Evolutionary conservation across 2,113 vertebrate genomes (phyloP), one percentile per base, ranked within the genome.

Genomic region (Brachyistius frenatus): DNA sequence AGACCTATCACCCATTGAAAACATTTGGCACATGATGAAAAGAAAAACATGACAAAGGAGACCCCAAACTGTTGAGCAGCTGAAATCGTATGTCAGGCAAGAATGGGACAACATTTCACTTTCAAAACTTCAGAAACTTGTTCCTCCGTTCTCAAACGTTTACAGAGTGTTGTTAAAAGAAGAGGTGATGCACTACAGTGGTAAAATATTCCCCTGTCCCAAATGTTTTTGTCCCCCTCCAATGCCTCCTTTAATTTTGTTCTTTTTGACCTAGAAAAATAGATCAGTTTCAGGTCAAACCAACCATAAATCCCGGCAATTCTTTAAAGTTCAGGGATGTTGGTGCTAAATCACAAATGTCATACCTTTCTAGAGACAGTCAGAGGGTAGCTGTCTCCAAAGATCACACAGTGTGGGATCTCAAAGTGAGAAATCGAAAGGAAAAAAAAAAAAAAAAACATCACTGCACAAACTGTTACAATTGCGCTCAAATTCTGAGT

Each of bases 381-480:
- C 79, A 98, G 88, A 0, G 98, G 97, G 80, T 94, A 99, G 44
- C 90, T 71, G 6, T 83, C 68, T 63, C 98, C 92, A 88, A 98
- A 99, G 13, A 94, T 70, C 3, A 99, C 6, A 2, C 97, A 97
- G 16, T 90, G 93, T 0, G 98, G 98, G 79, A 98, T 96, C 95
- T 99, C 99, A 91, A 97, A 99, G 85, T 98, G 94, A 30, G 98
- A 91, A 74, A 99, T 97, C 98, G 99, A 16, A 7, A 7, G 36
- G 5, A 1, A 2, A 4, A 30, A 32, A 50, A 39, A 32, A 50
- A 39, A 46, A 7, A 1, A 63, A n/a, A 3, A 49, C 5, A 13
- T 33, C 31, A 47, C 5, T 53, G 33, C 2, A 31, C 14, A 50
- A 33, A 16, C 23, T 23, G 23, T 23, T 23, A 23, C 23, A 23